phyloP scores from a whole-genome alignment of 2,888 invertebrate genomes.

The Orthosia incerta region DNA sequence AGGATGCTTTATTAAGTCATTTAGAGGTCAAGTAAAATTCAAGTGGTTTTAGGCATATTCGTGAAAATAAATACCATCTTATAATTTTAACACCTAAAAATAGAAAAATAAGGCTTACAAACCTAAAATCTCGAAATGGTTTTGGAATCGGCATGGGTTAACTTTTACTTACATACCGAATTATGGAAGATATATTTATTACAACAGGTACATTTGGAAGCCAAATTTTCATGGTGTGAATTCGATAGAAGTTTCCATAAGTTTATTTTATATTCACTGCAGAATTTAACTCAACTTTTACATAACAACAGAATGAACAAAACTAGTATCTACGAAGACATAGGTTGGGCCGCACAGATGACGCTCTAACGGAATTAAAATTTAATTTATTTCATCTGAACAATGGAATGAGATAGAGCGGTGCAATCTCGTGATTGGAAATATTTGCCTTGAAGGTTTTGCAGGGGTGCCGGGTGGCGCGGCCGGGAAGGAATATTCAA shows the following conservation, averaged over 20 bases:
- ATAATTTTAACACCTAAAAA: no score
- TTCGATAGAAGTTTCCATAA: background rate
- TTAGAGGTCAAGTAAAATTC: no score
- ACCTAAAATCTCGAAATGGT: no score
- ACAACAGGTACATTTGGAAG: background rate
- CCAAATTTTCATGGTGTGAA: background rate
- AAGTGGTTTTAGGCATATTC: no score
- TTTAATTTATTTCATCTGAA: constrained; percentile 57
- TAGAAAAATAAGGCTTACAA: no score
- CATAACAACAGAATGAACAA: no score
- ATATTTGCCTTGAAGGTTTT: constrained; percentile 52
- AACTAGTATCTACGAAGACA: background rate
- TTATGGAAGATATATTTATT: background rate
- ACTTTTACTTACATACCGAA: no score
- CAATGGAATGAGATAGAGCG: constrained; percentile 50
- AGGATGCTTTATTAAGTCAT: no score
- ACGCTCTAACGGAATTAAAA: constrained; percentile 36
- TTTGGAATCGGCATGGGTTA: no score
- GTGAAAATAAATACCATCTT: no score
- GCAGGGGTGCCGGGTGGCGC: constrained; percentile 29
- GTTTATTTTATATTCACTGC: background rate
- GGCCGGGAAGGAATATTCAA: constrained; percentile 1
- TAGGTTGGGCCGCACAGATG: background rate
- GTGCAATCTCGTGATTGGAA: constrained; percentile 63
- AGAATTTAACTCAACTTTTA: background rate